phyloP scores from a whole-genome alignment of 1,140 invertebrate genomes.

The Drosophila novamexicana region DNA sequence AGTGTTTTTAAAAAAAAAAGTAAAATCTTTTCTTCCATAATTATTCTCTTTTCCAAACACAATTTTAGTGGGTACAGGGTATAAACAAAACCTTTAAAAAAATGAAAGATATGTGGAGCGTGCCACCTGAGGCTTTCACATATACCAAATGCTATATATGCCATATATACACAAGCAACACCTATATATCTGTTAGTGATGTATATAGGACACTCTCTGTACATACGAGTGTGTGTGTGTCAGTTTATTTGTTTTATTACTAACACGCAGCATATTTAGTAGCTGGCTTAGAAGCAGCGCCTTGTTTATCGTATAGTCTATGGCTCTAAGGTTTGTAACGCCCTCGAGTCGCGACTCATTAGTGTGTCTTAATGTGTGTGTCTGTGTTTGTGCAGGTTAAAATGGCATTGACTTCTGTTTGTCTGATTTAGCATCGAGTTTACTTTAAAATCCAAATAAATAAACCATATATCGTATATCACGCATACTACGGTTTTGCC shows the following conservation, averaged over 20 bases:
- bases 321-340: slow-evolving; percentile 17
- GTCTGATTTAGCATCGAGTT: slow-evolving; percentile 51
- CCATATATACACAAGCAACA: slow-evolving; percentile 16
- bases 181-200: slow-evolving; percentile 50
- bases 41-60: too few relatives aligned
- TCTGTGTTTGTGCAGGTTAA: slow-evolving; percentile 40
- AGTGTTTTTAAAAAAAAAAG: too few relatives aligned
- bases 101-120: slow-evolving; percentile 15
- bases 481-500: neutral
- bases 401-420: slow-evolving; percentile 77
- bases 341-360: slow-evolving; percentile 52
- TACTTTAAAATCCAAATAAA: slow-evolving; percentile 52
- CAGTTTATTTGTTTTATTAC: slow-evolving; percentile 78
- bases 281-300: slow-evolving; percentile 65
- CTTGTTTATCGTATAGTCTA: slow-evolving; percentile 45
- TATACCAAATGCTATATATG: slow-evolving; percentile 35
- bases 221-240: slow-evolving; percentile 38
- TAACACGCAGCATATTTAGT: slow-evolving; percentile 80
- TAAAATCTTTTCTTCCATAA: too few relatives aligned
- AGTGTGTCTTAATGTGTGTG: slow-evolving; percentile 54
- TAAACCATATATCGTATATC: slow-evolving; percentile 23
- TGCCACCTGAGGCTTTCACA: slow-evolving; percentile 51
- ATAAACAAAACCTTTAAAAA: slow-evolving; percentile 8
- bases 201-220: slow-evolving; percentile 66
- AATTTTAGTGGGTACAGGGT: neutral